Base-by-base conservation (phyloP, 2,797 vertebrate species). In the Caiman crocodilus region DNA sequence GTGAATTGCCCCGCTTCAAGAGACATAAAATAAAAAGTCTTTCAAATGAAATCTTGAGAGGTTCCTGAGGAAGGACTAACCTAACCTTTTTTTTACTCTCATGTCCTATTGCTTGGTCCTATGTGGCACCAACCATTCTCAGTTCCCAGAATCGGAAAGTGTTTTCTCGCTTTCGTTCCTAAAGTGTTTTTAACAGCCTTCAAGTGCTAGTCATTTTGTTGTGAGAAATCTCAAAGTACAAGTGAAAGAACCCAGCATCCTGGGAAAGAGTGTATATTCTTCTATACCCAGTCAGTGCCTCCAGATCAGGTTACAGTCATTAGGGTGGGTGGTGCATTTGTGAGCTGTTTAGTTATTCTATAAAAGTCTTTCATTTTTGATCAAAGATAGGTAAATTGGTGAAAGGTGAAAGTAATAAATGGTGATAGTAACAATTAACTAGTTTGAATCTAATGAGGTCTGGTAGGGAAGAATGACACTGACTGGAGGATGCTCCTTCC, bases 391-490 rank as follows among this genome's bases (percentile, higher is more conserved):
- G 5, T 3, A 58, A 26, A 10, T 21, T 73, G 18, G 6, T 84
- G 7, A 79, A 75, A 88, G 71, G 59, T 84, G 79, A 83, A 20
- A 58, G 7, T 15, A 84, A 55, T 14, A 65, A 5, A 84, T 21
- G 13, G 25, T 82, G 57, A 18, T 8, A 35, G 76, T 81, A 85
- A 64, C 26, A 61, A 64, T 88, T 92, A 91, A 13, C 59, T 93
- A 61, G 9, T 88, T 94, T 80, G 59, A 13, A 26, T 76, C 16
- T 90, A 30, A 69, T 74, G 14, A 57, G 2, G 4, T 60, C 77
- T 96, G 84, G 61, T 94, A 77, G 0, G 57, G 20, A 21, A 81
- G 63, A 77, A 32, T n/a, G 80, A 58, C 74, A 89, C 89, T 93
- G 86, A 60, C 42, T 23, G 56, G 61, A 60, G 58, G 61, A 50